Percentiles rank a stretch among this genome's conserved stretches.
Conservation (phyloP, 2,888 invertebrate species). For the Pseudococcus longispinus region DNA sequence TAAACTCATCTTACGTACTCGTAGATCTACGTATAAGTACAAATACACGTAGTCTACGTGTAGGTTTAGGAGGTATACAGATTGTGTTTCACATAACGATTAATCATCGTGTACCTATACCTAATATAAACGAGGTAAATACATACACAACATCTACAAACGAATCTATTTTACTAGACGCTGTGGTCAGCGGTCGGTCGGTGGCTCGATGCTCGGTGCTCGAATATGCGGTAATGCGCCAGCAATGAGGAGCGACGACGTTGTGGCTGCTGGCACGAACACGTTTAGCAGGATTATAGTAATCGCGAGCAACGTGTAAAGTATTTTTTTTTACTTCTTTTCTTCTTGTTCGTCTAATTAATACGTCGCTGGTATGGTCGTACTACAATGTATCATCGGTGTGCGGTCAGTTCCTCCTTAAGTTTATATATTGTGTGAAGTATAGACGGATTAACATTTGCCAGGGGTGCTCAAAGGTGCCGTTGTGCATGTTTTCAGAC, state of each 20-base stretch:
- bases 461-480: not conserved
- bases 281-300: slow-evolving; percentile 36
- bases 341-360: not conserved
- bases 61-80: not conserved
- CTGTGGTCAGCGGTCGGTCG: not conserved
- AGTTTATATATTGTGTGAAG: too few species aligned
- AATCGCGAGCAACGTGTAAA: not conserved
- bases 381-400: not conserved
- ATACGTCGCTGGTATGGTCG: not conserved
- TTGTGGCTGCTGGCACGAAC: not conserved
- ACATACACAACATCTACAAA: not conserved
- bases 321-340: not conserved
- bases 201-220: not conserved
- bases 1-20: not conserved
- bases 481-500: too few species aligned
- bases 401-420: not conserved
- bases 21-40: not conserved
- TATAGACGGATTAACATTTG: not conserved
- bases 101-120: slow-evolving; percentile 5
- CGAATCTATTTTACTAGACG: not conserved
- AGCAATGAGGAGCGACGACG: too few species aligned
- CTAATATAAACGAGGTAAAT: not conserved
- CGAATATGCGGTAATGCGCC: slow-evolving; percentile 16
- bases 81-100: not conserved
- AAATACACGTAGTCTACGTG: not conserved